Base-by-base conservation (phyloP, 1,140 invertebrate genomes). In the Dendrolimus kikuchii region DNA sequence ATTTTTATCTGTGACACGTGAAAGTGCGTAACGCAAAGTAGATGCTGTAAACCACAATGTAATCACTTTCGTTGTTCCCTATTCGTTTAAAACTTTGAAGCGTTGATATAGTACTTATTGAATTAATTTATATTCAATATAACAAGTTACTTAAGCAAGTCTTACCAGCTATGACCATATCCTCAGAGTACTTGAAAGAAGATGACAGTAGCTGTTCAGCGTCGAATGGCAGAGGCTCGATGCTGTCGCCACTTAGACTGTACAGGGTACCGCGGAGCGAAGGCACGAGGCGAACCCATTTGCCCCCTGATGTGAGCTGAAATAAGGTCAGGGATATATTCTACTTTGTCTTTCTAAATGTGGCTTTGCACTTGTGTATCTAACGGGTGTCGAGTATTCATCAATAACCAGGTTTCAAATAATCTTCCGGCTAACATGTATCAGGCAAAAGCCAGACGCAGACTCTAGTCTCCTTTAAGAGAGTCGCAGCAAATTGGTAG, bases 231-330 rank as follows among this genome's bases (percentile, higher is more conserved):
- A 98, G 87, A 0, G 93, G 91, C 86, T 98, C 94, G 51, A 99
- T 91, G 66, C 90, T 93, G 49, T 95, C 92, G 1, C 95, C 96
- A 88, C 98, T 95, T 81, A 97, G 95, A 77, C 94, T 95, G 82
- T 97, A 99, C 5, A 99, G 88, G 9, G 92, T 92, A 6, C 97
- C 97, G 78, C 92, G 94, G 6, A 99, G 82, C 0, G 97, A 97
- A 40, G 97, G 97, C 72, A 99, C 96, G 64, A 98, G 89, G 60
- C 94, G 90, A 40, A 96, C 91, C 88, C 91, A 94, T 75, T 96
- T 92, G 1, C 96, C 96, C 88, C 95, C 93, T 57, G 94, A 93
- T 46, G 92, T 94, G 8, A 98, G 84, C 94, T 97, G 59, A 48
- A 66, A 67, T 41, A 50, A 57, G 36, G 46, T 44, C 49, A 2